Percentiles rank a stretch among this genome's conserved stretches.
Conservation (phyloP, 2,888 invertebrate genomes). For the Harpalus rufipes region DNA sequence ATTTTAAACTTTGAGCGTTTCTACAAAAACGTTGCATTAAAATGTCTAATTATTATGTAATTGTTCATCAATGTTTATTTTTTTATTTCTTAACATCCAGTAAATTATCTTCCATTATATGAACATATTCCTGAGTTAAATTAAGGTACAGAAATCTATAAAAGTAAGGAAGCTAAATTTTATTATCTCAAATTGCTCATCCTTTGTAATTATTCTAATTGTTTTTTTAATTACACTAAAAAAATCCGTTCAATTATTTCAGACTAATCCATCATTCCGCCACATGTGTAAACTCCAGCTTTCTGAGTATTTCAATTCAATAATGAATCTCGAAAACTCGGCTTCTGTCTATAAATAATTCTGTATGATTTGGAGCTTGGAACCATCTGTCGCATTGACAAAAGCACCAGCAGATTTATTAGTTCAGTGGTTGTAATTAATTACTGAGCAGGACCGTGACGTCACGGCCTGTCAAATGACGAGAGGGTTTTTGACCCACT, state of each 20-base stretch:
- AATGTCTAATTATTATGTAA: no score
- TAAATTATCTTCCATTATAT: no score
- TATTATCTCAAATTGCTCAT: no score
- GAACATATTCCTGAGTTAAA: no score
- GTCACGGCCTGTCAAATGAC: constrained; percentile 52
- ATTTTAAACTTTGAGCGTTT: no score
- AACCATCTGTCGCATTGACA: constrained; percentile 52
- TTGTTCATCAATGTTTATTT: no score
- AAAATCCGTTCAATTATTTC: not conserved
- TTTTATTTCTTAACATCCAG: no score
- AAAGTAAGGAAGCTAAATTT: no score
- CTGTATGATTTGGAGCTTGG: constrained; percentile 31
- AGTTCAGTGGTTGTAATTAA: constrained; percentile 61
- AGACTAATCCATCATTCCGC: constrained; percentile 10
- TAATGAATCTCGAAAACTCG: constrained; percentile 34
- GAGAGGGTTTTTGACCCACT: constrained; percentile 62
- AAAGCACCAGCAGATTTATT: constrained; percentile 63
- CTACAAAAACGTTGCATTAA: no score
- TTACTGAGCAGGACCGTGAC: constrained; percentile 55
- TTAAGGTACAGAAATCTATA: no score
- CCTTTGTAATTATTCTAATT: not conserved
- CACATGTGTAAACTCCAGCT: constrained; percentile 16
- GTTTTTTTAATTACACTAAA: not conserved
- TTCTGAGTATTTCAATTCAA: constrained; percentile 21
- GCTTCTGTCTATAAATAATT: constrained; percentile 47